Percentiles rank a stretch among this genome's conserved stretches.
Evolutionary conservation across 2,797 vertebrate genomes (phyloP).

Genomic region (Gymnoscopelus braueri): DNA sequence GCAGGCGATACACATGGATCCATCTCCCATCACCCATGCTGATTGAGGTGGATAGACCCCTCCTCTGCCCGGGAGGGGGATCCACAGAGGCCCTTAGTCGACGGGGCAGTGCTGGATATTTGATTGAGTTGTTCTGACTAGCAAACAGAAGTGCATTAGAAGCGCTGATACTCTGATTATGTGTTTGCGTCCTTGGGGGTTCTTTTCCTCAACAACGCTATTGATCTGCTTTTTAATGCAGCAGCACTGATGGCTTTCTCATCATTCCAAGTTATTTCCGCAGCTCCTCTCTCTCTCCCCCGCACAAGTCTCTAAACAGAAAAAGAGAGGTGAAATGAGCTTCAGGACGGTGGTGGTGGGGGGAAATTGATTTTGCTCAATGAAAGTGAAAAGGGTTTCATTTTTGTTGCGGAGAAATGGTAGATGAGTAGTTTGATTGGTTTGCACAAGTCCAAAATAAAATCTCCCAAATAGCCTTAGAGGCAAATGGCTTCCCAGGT

Average conservation of each 20-base stretch:
- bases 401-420: slow-evolving; percentile 67
- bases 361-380: slow-evolving; percentile 67
- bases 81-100: slow-evolving; percentile 51
- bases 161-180: slow-evolving; percentile 73
- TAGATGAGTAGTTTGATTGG: slow-evolving; percentile 54
- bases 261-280: slow-evolving; percentile 71
- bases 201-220: slow-evolving; percentile 44
- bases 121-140: slow-evolving; percentile 78
- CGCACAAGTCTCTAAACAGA: slow-evolving; percentile 51
- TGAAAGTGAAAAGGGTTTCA: slow-evolving; percentile 64
- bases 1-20: slow-evolving; percentile 38
- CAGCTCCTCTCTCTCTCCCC: slow-evolving; percentile 24
- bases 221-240: slow-evolving; percentile 77
- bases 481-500: slow-evolving; percentile 30
- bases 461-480: slow-evolving; percentile 28
- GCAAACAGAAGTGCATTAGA: slow-evolving; percentile 72
- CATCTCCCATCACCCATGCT: slow-evolving; percentile 70
- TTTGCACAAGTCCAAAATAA: slow-evolving; percentile 38
- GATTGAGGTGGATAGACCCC: slow-evolving; percentile 76
- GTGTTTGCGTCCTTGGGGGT: slow-evolving; percentile 68
- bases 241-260: slow-evolving; percentile 65
- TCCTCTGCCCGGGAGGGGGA: slow-evolving; percentile 28
- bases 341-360: slow-evolving; percentile 29
- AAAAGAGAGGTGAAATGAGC: slow-evolving; percentile 60
- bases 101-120: slow-evolving; percentile 61